Evolutionary conservation across 2,113 vertebrate species (phyloP).

Genomic region (Gopherus evgoodei): DNA sequence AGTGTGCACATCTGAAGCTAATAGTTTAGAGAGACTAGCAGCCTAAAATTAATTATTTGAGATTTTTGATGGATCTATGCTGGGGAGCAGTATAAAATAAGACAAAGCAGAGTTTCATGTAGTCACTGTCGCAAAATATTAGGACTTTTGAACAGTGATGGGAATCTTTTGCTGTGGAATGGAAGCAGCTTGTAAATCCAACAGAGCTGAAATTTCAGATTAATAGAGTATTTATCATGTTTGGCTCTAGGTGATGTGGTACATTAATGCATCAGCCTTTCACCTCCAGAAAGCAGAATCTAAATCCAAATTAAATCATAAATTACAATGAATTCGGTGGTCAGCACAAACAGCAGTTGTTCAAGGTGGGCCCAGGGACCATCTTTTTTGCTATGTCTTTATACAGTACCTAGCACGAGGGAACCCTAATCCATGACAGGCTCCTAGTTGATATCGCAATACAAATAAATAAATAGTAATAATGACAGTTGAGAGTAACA

Average conservation of each 20-base stretch:
- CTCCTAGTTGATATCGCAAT: not conserved
- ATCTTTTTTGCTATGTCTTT: not conserved
- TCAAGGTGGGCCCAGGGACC: not conserved
- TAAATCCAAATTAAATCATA: not conserved
- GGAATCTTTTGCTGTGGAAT: not conserved
- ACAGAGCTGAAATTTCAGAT: not conserved
- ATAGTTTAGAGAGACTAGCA: not conserved
- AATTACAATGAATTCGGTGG: not conserved
- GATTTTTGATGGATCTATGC: not conserved
- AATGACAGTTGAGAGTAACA: not conserved
- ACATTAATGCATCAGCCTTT: not conserved
- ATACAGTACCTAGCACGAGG: not conserved
- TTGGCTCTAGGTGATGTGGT: not conserved
- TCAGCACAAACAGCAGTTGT: not conserved
- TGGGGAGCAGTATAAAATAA: not conserved
- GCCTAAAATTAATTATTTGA: not conserved
- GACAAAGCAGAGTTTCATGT: not conserved
- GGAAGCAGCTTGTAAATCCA: not conserved
- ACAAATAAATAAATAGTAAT: not conserved
- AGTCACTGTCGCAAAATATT: not conserved
- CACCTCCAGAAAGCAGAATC: not conserved
- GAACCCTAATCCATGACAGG: not conserved
- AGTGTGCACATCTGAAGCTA: not conserved
- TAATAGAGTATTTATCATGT: not conserved
- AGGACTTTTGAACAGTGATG: not conserved